Evolutionary conservation across 2,797 vertebrate species (phyloP).

Genomic region (Neomorphus geoffroyi): DNA sequence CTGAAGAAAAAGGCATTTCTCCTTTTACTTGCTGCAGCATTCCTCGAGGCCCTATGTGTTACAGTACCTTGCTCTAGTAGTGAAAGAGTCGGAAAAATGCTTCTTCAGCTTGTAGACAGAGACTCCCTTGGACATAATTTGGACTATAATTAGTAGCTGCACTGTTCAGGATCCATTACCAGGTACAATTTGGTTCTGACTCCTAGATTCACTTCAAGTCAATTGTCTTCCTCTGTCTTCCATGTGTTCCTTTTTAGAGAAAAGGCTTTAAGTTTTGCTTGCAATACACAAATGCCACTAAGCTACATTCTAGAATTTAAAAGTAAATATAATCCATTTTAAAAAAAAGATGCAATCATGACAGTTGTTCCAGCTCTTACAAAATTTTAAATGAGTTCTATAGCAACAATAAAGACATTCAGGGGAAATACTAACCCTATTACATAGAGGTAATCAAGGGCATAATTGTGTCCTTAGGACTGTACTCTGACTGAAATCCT

Average conservation of each 20-base stretch:
- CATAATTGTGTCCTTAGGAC: neutral
- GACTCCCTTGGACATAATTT: neutral
- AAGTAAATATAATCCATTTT: neutral
- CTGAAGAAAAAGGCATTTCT: neutral
- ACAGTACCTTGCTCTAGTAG: neutral
- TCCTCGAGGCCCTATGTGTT: neutral
- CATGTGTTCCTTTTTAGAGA: neutral
- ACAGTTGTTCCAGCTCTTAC: neutral
- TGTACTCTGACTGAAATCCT: neutral
- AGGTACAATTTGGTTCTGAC: neutral
- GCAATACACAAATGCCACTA: neutral
- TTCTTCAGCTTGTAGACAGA: neutral
- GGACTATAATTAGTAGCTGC: conserved; percentile 15
- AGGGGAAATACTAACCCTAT: neutral
- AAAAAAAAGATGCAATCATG: neutral
- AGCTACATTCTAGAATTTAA: neutral
- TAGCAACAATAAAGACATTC: neutral
- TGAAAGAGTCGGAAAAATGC: neutral
- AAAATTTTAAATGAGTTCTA: neutral
- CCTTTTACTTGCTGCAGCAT: neutral
- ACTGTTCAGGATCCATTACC: neutral
- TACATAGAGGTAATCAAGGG: neutral
- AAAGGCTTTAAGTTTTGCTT: neutral
- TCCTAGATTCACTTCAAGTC: neutral
- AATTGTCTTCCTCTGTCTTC: neutral